Base-by-base conservation (phyloP, 2,113 vertebrate genomes). In the Herpetotheres cachinnans region DNA sequence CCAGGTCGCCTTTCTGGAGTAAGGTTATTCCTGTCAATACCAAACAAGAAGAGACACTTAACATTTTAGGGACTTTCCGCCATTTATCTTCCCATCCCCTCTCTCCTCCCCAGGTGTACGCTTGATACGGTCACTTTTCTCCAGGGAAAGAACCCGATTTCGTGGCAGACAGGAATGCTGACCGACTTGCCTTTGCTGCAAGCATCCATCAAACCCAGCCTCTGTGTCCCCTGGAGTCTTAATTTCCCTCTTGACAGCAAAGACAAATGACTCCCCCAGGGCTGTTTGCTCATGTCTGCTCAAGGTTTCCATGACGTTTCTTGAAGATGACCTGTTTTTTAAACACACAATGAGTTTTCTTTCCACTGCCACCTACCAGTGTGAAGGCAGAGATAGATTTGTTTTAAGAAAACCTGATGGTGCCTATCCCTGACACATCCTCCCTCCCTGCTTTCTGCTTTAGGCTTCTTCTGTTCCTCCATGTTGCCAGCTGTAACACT, bases 201-300 rank as follows among this genome's bases (percentile, higher is more conserved):
- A 66, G 87, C 94, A 96, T 95, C 95, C 78, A 93, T 97, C 97
- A 97, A 80, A 72, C n/a, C 27, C 66, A 73, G 74, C 16, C 50
- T 56, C 69, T n/a, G 15, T 58, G 62, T 93, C 81, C 94, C 96
- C 95, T 21, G 71, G 78, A 91, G 95, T 50, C 91, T 77, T 88
- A 96, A 96, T 97, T 97, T 97, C 96, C 91, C 94, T 90, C 93
- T 97, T 97, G 95, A 97, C 93, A 96, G 94, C 78, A 74, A 80
- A 95, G 89, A 97, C 89, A 95, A 96, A 97, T 94, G 24, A 59
- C 10, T 91, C 78, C 94, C 93, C 21, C 6, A 7, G 71, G 96
- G 96, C 84, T 96, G 65, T 97, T 97, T 96, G 86, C 50, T 96
- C 89, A 44, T 70, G 91, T 95, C 94, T 95, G 1, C 90, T 70